Evolutionary conservation across 2,888 invertebrate species (phyloP).

Genomic region (Cephus nigrinus): DNA sequence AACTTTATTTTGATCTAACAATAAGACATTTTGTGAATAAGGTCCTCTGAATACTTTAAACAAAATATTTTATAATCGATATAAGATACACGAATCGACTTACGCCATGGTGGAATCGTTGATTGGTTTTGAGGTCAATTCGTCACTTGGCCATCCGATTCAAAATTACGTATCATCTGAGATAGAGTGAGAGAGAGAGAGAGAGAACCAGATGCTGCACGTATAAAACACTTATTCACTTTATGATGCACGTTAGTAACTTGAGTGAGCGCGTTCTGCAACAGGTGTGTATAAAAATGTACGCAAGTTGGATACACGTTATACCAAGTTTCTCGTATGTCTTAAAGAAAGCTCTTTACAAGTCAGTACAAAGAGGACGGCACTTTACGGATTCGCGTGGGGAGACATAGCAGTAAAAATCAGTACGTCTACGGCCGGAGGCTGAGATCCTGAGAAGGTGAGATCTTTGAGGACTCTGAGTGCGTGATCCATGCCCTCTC

Average conservation of each 20-base stretch:
- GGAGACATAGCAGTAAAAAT: slow-evolving; percentile 3
- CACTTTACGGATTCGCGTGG: not conserved
- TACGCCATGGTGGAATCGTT: slow-evolving; percentile 14
- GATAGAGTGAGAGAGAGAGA: not conserved
- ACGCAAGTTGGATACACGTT: not conserved
- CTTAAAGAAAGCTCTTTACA: not conserved
- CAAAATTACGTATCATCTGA: not conserved
- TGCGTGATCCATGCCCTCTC: slow-evolving; percentile 12
- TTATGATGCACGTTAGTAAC: not conserved
- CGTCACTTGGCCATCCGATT: not conserved
- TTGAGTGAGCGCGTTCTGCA: not conserved
- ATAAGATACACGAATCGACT: slow-evolving; percentile 4
- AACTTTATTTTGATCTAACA: not conserved
- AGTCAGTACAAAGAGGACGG: not conserved
- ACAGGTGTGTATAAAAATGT: not conserved
- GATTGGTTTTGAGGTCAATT: slow-evolving; percentile 14
- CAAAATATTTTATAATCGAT: not conserved
- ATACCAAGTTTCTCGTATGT: not conserved
- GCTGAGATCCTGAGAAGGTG: not conserved
- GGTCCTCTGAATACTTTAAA: not conserved
- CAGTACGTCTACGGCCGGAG: not conserved
- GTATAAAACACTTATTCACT: not conserved
- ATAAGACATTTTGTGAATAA: not conserved
- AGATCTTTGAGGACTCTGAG: slow-evolving; percentile 6
- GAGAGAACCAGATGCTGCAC: not conserved